Evolutionary conservation across 1,140 invertebrate species (phyloP).

Genomic region (Periplaneta americana): DNA sequence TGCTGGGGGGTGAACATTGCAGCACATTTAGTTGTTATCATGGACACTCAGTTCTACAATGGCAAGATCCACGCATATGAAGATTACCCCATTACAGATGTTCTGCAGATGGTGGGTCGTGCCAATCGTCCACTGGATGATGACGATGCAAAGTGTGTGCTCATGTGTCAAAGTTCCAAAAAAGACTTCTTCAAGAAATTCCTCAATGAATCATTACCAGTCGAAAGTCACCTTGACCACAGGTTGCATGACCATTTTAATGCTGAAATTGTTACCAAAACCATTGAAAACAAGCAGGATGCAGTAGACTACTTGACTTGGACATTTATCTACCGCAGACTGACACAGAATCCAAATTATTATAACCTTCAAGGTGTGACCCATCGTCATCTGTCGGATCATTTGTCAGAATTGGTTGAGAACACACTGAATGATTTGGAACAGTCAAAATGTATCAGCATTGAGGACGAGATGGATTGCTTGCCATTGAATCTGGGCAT

Average conservation of each 20-base stretch:
- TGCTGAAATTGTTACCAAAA: constrained; percentile 99
- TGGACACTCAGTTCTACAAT: constrained; percentile 97
- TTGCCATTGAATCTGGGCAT: constrained; percentile 96
- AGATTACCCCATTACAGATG: constrained; percentile 96
- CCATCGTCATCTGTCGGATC: constrained; percentile 95
- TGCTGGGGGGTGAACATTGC: constrained; percentile 88
- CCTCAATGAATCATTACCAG: constrained; percentile 92
- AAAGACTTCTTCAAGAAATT: constrained; percentile 99
- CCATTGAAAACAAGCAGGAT: constrained; percentile 99
- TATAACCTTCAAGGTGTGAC: constrained; percentile 97
- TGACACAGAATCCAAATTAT: constrained; percentile 99
- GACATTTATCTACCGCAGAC: constrained; percentile 95
- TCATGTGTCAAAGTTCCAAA: constrained; percentile 96
- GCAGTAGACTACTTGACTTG: constrained; percentile 99
- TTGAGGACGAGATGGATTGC: constrained; percentile 98
- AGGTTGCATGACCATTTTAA: constrained; percentile 98
- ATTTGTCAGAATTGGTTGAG: constrained; percentile 97
- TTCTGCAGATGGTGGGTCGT: constrained; percentile 95
- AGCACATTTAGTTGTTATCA: constrained; percentile 90
- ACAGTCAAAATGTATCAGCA: constrained; percentile 95
- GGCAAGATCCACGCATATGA: constrained; percentile 91
- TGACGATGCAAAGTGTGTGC: constrained; percentile 91
- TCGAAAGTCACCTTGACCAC: constrained; percentile 97
- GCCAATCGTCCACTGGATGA: constrained; percentile 87
- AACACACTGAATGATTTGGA: constrained; percentile 92